These are phyloP conservation scores for Scatophagus argus DNA, from an alignment of 2,113 vertebrate genomes.

Conservation along the genomic window DNA sequence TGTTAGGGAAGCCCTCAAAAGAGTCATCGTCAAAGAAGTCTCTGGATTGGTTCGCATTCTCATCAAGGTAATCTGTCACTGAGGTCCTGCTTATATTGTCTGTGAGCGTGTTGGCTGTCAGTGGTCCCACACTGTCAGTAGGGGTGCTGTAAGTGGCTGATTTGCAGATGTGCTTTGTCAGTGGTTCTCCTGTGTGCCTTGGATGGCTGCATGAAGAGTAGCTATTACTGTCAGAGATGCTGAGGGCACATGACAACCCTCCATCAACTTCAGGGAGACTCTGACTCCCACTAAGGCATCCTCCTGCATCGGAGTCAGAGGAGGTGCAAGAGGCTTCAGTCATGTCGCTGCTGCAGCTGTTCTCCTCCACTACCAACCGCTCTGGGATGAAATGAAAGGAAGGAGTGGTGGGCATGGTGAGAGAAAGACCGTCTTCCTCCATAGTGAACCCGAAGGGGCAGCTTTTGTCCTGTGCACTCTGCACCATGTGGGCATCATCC, in stretches of 20 bases:
- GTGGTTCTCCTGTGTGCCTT: constrained; percentile 60
- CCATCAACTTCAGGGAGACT: constrained; percentile 79
- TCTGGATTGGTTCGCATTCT: constrained; percentile 90
- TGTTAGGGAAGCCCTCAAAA: constrained; percentile 77
- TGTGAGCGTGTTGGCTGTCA: constrained; percentile 32
- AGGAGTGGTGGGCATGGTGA: constrained; percentile 67
- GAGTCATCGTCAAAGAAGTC: constrained; percentile 80
- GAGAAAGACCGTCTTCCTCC: constrained; percentile 66
- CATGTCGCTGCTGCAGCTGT: constrained; percentile 92
- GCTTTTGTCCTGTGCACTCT: constrained; percentile 34
- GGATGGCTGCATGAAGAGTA: constrained; percentile 55
- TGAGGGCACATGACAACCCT: constrained; percentile 83
- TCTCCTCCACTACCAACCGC: constrained; percentile 81
- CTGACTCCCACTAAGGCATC: constrained; percentile 61
- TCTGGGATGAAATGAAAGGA: constrained; percentile 84
- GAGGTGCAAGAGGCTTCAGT: constrained; percentile 88
- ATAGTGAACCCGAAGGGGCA: constrained; percentile 71
- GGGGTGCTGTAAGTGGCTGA: constrained; percentile 75
- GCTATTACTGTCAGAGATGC: constrained; percentile 85
- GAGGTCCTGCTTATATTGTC: constrained; percentile 75
- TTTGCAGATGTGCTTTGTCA: constrained; percentile 76
- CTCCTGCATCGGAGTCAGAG: constrained; percentile 75
- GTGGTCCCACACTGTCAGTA: constrained; percentile 60
- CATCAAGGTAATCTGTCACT: constrained; percentile 86
- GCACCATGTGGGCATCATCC: background rate